Base-by-base conservation (phyloP, 2,797 vertebrate species). In the Sebastes reedi region DNA sequence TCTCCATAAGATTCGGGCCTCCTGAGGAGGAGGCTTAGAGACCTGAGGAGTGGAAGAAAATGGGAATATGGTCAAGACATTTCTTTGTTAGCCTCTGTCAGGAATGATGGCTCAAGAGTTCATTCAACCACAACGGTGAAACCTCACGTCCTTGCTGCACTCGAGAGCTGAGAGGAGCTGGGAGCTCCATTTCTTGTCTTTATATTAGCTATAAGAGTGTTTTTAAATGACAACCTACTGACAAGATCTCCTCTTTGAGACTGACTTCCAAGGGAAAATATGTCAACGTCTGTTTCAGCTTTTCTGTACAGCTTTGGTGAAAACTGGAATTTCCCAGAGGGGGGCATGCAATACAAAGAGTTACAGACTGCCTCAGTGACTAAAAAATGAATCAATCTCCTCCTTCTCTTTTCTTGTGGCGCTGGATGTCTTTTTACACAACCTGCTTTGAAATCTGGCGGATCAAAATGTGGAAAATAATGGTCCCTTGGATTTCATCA, bases 301-400 rank as follows among this genome's bases (percentile, higher is more conserved):
- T 84, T 78, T 56, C 68, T 62, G 32, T 29, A 24, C 16, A 68
- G 60, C 77, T 77, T 72, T 69, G 65, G 75, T 72, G 50, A 61
- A 74, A 82, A 74, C 72, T 58, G 67, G 62, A 85, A 79, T 87
- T 78, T 82, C 86, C 77, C 83, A 82, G 34, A 72, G 56, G 79
- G 46, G 2, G 55, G 60, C 9, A 10, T 74, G 69, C 27, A 27
- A 42, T 34, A 36, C n/a, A 32, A 56, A 46, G 42, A 58, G 54
- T 80, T 46, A 69, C 18, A 71, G 46, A 13, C 59, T 52, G 34
- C 32, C 18, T 75, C 59, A 2, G 61, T 20, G 30, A 55, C 39
- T 73, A 46, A 3, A 11, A 30, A 36, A 67, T 29, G 8, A 9
- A 71, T 79, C 61, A 73, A 30, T 82, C 65, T 56, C 32, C 18